Percentiles rank a stretch among this genome's conserved stretches.
Evolutionary conservation across 2,888 invertebrate species (phyloP).

Genomic region (Trichacis sp.): DNA sequence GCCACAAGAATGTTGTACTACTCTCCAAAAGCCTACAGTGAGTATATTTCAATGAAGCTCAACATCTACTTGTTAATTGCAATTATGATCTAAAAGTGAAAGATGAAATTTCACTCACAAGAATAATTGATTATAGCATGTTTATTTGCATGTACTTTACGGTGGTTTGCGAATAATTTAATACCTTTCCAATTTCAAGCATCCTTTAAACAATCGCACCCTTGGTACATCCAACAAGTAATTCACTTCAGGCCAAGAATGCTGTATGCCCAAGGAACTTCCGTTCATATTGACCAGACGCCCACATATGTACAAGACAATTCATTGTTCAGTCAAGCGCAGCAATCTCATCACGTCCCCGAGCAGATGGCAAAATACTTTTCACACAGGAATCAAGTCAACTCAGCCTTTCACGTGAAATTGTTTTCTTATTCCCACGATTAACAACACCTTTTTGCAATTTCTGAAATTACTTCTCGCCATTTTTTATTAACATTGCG

Average conservation of each 20-base stretch:
- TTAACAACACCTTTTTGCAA: not conserved
- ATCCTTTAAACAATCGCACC: slow-evolving; percentile 38
- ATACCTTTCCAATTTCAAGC: slow-evolving; percentile 20
- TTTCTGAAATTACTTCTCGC: not conserved
- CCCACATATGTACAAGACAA: slow-evolving; percentile 57
- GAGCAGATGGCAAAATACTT: slow-evolving; percentile 52
- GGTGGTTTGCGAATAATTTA: not conserved
- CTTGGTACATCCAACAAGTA: slow-evolving; percentile 56
- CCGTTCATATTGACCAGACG: slow-evolving; percentile 48
- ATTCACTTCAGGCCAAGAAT: slow-evolving; percentile 54
- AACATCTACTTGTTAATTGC: too few species aligned
- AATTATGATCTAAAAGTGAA: too few species aligned
- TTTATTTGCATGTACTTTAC: not conserved
- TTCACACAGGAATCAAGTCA: slow-evolving; percentile 49
- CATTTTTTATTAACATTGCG: not conserved
- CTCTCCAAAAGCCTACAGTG: too few species aligned
- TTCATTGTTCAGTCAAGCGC: slow-evolving; percentile 46
- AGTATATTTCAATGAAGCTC: too few species aligned
- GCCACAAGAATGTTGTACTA: too few species aligned
- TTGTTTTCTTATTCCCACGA: slow-evolving; percentile 32
- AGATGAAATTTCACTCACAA: too few species aligned
- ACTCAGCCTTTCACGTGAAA: slow-evolving; percentile 50
- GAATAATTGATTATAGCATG: too few species aligned
- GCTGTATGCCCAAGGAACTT: slow-evolving; percentile 49
- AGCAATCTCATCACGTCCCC: slow-evolving; percentile 52